These are phyloP conservation scores for Poeciliopsis retropinna DNA, from an alignment of 2,113 vertebrate genomes.

Conservation along the genomic window DNA sequence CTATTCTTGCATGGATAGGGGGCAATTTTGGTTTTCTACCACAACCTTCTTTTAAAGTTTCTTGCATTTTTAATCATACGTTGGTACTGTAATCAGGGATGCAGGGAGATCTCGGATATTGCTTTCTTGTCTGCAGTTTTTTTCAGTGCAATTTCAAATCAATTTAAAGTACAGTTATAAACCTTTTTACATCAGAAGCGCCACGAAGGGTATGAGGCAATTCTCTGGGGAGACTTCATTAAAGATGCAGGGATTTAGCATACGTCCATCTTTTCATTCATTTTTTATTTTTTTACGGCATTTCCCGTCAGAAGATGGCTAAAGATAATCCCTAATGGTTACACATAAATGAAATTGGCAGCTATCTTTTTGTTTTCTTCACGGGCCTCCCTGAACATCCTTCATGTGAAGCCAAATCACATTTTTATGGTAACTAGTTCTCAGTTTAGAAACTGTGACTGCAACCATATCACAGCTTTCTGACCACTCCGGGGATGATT, in stretches of 20 bases:
- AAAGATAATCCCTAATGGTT: not conserved
- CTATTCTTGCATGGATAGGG: not conserved
- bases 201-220: not conserved
- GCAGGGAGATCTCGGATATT: not conserved
- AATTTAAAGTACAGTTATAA: not conserved
- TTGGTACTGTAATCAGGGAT: not conserved
- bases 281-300: no score
- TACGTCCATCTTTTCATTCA: not conserved
- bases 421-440: slow-evolving; percentile 33
- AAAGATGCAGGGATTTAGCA: not conserved
- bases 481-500: slow-evolving; percentile 30
- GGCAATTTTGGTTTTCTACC: not conserved
- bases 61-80: not conserved
- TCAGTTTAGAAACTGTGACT: slow-evolving; percentile 48
- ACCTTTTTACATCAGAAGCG: no score
- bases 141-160: no score
- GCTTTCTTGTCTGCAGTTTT: no score
- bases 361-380: slow-evolving; percentile 13
- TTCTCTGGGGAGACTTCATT: not conserved
- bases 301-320: not conserved
- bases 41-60: not conserved
- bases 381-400: slow-evolving; percentile 2
- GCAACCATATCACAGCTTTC: slow-evolving; percentile 23
- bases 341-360: not conserved
- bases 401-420: slow-evolving; percentile 16